Percentiles rank a stretch among this genome's conserved stretches.
Evolutionary conservation across 2,797 vertebrate species (phyloP).

Genomic region (Argya squamiceps): DNA sequence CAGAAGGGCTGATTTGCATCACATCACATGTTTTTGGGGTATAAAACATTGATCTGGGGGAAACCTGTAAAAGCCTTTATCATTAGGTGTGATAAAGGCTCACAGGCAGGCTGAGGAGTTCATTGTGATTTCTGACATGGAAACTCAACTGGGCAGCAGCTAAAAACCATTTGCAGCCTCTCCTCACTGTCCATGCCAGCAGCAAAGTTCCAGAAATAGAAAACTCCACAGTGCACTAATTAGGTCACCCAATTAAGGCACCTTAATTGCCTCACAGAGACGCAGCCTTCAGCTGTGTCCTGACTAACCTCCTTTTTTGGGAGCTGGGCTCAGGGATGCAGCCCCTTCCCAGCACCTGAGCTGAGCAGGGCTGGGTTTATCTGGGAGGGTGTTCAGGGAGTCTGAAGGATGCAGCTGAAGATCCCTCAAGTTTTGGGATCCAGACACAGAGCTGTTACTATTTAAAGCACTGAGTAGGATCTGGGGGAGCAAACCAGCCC

Average conservation of each 20-base stretch:
- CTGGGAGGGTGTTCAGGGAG: not conserved
- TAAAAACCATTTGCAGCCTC: not conserved
- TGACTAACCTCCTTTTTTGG: not conserved
- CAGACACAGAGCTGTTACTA: not conserved
- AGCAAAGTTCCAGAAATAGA: constrained; percentile 38
- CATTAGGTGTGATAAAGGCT: not conserved
- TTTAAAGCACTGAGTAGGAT: not conserved
- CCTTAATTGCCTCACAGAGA: not conserved
- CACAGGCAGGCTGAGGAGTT: not conserved
- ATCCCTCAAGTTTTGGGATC: not conserved
- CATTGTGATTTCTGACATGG: not conserved
- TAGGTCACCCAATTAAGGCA: constrained; percentile 50
- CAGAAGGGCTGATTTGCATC: not conserved
- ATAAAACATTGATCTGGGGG: not conserved
- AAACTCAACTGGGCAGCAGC: not conserved
- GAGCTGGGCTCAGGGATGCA: not conserved
- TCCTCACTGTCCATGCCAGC: not conserved
- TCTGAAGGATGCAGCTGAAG: accelerated
- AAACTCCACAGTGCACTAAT: not conserved
- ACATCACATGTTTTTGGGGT: not conserved
- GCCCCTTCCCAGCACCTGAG: not conserved
- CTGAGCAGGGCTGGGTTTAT: not conserved
- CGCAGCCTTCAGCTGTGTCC: not conserved
- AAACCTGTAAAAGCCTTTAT: not conserved
- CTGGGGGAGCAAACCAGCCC: not conserved